Conservation (phyloP, 1,140 invertebrate genomes). For the Melipona quadrifasciata region DNA sequence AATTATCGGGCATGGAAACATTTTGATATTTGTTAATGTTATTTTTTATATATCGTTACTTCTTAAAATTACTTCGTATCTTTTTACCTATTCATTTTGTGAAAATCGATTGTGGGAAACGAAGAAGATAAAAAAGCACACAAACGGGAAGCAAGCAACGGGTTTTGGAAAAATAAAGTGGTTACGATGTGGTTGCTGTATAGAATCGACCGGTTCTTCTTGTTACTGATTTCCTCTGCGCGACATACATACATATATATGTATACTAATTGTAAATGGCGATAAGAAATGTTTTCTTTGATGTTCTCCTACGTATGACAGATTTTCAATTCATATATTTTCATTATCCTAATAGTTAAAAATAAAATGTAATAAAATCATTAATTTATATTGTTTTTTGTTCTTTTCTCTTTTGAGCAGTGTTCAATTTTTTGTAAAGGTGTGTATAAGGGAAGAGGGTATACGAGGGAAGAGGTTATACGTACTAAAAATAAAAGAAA, state of each 20-base stretch:
- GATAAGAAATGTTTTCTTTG: slow-evolving; percentile 20
- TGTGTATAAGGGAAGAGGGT: too few relatives aligned
- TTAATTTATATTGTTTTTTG: too few relatives aligned
- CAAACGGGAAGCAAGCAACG: slow-evolving; percentile 51
- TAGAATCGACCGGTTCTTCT: slow-evolving; percentile 65
- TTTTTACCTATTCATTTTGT: background rate
- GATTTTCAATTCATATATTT: too few relatives aligned
- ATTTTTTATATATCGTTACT: background rate
- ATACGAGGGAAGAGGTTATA: too few relatives aligned
- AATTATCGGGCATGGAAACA: background rate
- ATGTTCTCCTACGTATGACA: background rate
- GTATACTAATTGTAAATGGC: slow-evolving; percentile 58
- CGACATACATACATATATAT: too few relatives aligned
- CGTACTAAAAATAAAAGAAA: too few relatives aligned
- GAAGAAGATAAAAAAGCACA: slow-evolving; percentile 15
- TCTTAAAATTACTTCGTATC: background rate
- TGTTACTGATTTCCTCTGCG: slow-evolving; percentile 59
- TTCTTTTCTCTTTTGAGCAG: too few relatives aligned
- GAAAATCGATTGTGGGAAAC: slow-evolving; percentile 14
- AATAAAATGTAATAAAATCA: too few relatives aligned
- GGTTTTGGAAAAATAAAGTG: slow-evolving; percentile 57
- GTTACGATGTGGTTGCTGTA: slow-evolving; percentile 64
- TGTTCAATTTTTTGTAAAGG: too few relatives aligned
- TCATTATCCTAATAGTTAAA: too few relatives aligned
- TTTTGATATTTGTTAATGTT: background rate